Base-by-base conservation (phyloP, 2,888 invertebrate species). In the Nymphalis c-album region DNA sequence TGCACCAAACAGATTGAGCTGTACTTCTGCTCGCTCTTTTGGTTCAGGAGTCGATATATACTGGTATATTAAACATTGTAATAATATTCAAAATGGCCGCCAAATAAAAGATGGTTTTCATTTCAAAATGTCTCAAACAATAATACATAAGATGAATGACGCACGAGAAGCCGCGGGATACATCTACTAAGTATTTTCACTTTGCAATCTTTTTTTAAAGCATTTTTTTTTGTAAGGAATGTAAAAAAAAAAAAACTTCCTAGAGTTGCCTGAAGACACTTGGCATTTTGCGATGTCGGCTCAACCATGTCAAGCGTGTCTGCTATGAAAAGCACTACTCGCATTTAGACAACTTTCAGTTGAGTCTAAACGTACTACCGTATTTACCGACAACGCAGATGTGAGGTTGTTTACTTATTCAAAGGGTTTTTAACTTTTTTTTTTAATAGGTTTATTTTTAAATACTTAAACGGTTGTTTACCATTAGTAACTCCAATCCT, bases 241-340 rank as follows among this genome's bases (percentile, higher is more conserved):
- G 53, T 31, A 16, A 22, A 55, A 55, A 53, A 55, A 55, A 53
- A 66, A 66, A 61, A 61, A 31, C 47, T 66, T 48, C 22, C 61
- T 46, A 47, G 53, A 61, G 60, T 66, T 50, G 60, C 57, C 40
- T 18, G 57, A 35, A 57, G 60, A 61, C 66, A 66, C 66, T 66
- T 66, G 20, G 18, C 61, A 35, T 62, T 62, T 62, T 51, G 61
- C 50, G 20, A 51, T 50, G 51, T 61, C 61, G 61, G 40, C 61
- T 61, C 61, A 61, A 51, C 40, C 55, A 22, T 66, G 60, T 61
- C 55, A 55, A 57, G 57, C 59, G 35, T 48, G 64, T 48, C 64
- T 64, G 64, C 35, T 31, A 55, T 66, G 66, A 66, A 66, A 66
- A 66, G 66, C 66, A 51, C 61, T 60, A 59, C 60, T 65, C 31